Evolutionary conservation across 2,113 vertebrate genomes (phyloP).

Genomic region (Syngnathus floridae): DNA sequence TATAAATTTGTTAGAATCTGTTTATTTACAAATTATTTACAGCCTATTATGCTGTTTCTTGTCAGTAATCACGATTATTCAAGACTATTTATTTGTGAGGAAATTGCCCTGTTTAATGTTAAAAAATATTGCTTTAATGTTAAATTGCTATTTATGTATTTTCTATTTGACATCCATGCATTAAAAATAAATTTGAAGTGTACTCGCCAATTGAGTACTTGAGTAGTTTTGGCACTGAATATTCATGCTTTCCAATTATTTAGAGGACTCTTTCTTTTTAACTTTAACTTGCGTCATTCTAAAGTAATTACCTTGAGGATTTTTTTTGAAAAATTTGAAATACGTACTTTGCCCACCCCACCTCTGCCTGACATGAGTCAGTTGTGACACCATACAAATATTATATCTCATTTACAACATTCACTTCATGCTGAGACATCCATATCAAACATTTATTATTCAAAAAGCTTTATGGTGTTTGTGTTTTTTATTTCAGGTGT

Average conservation of each 20-base stretch:
- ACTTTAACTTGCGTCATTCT: neutral
- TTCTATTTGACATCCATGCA: neutral
- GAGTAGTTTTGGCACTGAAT: neutral
- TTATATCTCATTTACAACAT: neutral
- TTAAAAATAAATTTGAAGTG: no score
- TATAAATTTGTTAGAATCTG: neutral
- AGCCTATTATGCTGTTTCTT: neutral
- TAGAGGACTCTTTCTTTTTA: neutral
- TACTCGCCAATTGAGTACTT: neutral
- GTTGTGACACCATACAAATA: neutral
- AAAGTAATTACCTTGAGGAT: neutral
- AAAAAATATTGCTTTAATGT: neutral
- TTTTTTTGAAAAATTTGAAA: neutral
- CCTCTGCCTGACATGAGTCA: neutral
- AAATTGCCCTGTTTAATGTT: neutral
- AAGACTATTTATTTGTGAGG: neutral
- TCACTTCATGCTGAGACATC: neutral
- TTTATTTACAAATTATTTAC: no score
- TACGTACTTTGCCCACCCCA: neutral
- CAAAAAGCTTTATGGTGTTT: neutral
- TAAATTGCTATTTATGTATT: neutral
- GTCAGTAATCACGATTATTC: neutral
- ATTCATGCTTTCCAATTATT: neutral
- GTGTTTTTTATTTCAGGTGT: slow-evolving; percentile 16
- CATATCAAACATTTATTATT: neutral